A percentile compares a stretch with the other conserved stretches of the same genome.
Evolutionary conservation across 2,113 vertebrate genomes (phyloP).

Genomic region (Cochlearius cochlearius): DNA sequence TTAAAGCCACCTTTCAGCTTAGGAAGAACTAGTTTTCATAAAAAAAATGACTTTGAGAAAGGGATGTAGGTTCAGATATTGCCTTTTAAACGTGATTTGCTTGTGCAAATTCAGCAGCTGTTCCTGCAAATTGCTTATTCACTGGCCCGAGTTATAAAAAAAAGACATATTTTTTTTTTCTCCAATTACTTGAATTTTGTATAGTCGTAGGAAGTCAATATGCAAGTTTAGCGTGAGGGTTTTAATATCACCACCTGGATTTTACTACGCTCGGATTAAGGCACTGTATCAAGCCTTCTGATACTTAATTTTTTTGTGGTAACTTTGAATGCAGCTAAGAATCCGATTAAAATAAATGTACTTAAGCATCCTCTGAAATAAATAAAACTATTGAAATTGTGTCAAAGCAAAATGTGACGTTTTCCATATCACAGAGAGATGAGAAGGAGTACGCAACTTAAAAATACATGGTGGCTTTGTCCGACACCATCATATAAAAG

Average conservation of each 20-base stretch:
- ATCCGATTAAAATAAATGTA: not conserved
- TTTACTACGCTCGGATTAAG: not conserved
- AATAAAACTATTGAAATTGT: not conserved
- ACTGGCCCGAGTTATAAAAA: not conserved
- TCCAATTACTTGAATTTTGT: not conserved
- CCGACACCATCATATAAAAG: not conserved
- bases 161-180: no score
- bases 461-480: not conserved
- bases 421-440: not conserved
- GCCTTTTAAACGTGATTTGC: not conserved
- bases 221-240: not conserved
- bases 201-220: not conserved
- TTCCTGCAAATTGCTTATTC: not conserved
- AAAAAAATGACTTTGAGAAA: not conserved
- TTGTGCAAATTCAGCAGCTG: not conserved
- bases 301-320: not conserved
- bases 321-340: not conserved
- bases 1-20: not conserved
- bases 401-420: not conserved
- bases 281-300: not conserved
- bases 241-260: not conserved
- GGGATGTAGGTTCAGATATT: not conserved
- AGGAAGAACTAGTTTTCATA: not conserved
- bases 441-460: not conserved
- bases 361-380: not conserved